phyloP scores from a whole-genome alignment of 2,797 vertebrate genomes.

The Mormyrus hasselquistii region DNA sequence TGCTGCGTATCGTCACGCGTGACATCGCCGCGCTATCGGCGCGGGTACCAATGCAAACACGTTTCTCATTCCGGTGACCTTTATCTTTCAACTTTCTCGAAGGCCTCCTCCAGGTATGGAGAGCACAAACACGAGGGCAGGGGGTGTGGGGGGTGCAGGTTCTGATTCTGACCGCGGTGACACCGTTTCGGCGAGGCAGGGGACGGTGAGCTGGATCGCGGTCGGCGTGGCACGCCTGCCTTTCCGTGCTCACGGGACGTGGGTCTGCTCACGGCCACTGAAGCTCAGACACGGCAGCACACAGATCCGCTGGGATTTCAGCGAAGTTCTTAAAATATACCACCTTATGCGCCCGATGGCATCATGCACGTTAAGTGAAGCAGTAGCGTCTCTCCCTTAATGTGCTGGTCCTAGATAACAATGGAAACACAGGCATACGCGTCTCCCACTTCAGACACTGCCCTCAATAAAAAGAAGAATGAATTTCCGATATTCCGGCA shows the following conservation, averaged over 20 bases:
- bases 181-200: neutral
- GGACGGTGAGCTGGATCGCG: neutral
- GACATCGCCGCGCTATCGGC: neutral
- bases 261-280: neutral
- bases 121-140: neutral
- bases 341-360: neutral
- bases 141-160: neutral
- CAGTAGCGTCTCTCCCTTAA: neutral
- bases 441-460: neutral
- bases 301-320: neutral
- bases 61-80: conserved; percentile 12
- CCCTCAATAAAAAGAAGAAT: neutral
- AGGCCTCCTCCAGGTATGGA: conserved; percentile 13
- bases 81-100: conserved; percentile 9
- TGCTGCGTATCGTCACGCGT: neutral
- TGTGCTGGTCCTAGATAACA: neutral
- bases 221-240: neutral
- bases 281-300: neutral
- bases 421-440: neutral
- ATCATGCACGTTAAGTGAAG: neutral
- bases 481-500: neutral
- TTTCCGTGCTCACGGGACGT: neutral
- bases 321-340: neutral
- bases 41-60: neutral
- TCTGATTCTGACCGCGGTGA: neutral